Conservation (phyloP, 2,113 vertebrate genomes). For the Alligator mississippiensis region DNA sequence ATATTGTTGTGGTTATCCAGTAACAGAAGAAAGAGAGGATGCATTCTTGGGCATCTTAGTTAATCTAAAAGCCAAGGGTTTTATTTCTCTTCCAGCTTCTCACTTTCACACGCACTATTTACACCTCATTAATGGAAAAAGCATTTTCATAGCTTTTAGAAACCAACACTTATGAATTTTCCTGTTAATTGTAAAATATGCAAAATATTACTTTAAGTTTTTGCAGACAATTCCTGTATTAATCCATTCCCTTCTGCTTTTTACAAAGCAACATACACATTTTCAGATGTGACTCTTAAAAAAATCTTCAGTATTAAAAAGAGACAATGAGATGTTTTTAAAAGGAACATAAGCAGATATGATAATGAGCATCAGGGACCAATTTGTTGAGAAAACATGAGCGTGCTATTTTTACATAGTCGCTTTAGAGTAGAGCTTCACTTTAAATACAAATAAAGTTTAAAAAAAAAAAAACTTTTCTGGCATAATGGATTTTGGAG, state of each 20-base stretch:
- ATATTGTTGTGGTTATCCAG: slow-evolving; percentile 50
- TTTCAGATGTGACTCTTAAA: neutral
- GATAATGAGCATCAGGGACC: neutral
- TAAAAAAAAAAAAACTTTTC: neutral
- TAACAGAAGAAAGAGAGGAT: slow-evolving; percentile 26
- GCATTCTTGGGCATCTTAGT: neutral
- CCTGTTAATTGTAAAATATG: slow-evolving; percentile 10
- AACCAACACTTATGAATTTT: neutral
- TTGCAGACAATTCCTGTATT: neutral
- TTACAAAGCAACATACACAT: neutral
- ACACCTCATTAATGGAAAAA: neutral
- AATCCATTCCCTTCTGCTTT: neutral
- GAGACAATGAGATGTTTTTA: neutral
- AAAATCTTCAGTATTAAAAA: neutral
- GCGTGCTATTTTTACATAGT: neutral
- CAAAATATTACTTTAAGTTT: neutral
- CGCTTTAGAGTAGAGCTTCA: neutral
- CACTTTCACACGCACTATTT: neutral
- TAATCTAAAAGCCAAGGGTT: neutral
- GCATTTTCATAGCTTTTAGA: neutral
- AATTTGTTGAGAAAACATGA: neutral
- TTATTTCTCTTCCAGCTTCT: neutral
- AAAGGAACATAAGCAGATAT: neutral
- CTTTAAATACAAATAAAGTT: neutral
- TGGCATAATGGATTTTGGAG: neutral